Percentiles rank a stretch among this genome's conserved stretches.
These are phyloP conservation scores for Eumaeus atala DNA, from an alignment of 1,140 invertebrate genomes.

Conservation along the genomic window DNA sequence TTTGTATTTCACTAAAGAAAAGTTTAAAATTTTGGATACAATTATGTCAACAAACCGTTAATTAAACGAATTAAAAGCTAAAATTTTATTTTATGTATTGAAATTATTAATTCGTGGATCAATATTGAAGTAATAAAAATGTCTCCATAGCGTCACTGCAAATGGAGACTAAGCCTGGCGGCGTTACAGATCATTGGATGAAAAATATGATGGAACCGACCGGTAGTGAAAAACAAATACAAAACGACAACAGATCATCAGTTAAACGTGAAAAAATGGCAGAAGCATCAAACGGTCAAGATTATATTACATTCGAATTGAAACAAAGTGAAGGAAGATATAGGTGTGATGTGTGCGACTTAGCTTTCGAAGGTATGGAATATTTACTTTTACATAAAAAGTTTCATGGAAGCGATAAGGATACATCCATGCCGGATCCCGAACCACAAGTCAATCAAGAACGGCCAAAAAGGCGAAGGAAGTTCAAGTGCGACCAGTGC, in stretches of 20 bases:
- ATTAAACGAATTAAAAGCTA: constrained; percentile 33
- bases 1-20: constrained; percentile 57
- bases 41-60: constrained; percentile 63
- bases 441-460: constrained; percentile 42
- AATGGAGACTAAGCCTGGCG: constrained; percentile 63
- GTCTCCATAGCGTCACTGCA: constrained; percentile 52
- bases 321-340: constrained; percentile 43
- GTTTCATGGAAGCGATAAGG: constrained; percentile 62
- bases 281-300: constrained; percentile 53
- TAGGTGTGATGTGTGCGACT: constrained; percentile 58
- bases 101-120: constrained; percentile 44
- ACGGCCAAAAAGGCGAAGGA: constrained; percentile 54
- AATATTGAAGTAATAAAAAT: constrained; percentile 50
- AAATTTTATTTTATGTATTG: constrained; percentile 34
- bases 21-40: constrained; percentile 51
- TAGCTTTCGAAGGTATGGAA: constrained; percentile 63
- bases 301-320: constrained; percentile 48
- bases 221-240: constrained; percentile 51
- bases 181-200: constrained; percentile 66
- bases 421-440: constrained; percentile 42
- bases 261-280: constrained; percentile 67
- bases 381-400: constrained; percentile 63
- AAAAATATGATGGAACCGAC: constrained; percentile 69
- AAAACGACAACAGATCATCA: constrained; percentile 51
- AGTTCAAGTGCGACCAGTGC: constrained; percentile 65